These are phyloP conservation scores for Yoshiicerus persimilis DNA, from an alignment of 1,140 invertebrate genomes.

Conservation along the genomic window DNA sequence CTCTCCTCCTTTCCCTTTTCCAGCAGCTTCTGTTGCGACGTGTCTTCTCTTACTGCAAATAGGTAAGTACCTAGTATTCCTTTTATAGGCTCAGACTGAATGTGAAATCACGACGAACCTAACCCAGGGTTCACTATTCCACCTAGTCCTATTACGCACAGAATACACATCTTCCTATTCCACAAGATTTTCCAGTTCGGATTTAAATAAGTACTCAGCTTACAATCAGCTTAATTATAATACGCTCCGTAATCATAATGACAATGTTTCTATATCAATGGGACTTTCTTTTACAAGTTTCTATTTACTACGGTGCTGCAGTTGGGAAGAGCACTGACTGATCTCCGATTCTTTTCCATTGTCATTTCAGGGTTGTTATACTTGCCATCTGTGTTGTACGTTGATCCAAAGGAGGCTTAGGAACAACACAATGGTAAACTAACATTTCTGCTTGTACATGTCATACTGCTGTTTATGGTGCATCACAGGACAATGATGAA, in stretches of 20 bases:
- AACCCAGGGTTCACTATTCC: too few species aligned
- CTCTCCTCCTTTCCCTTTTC: neutral
- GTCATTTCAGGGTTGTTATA: neutral
- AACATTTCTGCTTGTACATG: too few species aligned
- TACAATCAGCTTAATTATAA: conserved; percentile 14
- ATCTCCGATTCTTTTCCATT: neutral
- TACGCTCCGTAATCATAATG: neutral
- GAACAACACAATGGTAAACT: too few species aligned
- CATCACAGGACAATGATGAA: too few species aligned
- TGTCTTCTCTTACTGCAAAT: neutral
- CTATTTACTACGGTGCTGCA: too few species aligned
- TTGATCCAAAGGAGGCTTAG: too few species aligned
- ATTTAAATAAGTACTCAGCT: conserved; percentile 12
- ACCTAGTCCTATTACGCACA: neutral
- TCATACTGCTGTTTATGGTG: too few species aligned
- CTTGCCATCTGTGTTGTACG: too few species aligned
- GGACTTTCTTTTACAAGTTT: neutral
- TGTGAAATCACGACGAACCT: neutral
- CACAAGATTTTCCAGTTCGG: neutral
- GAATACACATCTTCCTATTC: neutral
- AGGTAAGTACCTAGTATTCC: neutral
- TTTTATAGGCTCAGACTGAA: too few species aligned
- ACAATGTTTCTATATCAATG: neutral
- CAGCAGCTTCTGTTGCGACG: neutral
- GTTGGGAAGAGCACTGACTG: too few species aligned